Evolutionary conservation across 2,113 vertebrate genomes (phyloP).

Genomic region (Clarias magur): DNA sequence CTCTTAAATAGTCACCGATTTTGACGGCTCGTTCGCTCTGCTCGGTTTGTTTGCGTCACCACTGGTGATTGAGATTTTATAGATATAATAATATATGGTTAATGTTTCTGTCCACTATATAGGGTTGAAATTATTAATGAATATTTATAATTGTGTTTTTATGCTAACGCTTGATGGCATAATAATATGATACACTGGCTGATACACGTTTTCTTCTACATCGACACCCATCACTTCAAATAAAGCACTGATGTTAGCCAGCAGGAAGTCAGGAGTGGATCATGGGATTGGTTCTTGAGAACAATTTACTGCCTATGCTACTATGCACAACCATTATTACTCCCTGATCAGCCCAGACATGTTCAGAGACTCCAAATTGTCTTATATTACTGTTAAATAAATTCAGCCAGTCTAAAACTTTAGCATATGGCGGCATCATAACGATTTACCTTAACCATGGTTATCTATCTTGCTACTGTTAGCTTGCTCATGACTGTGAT

Average conservation of each 20-base stretch:
- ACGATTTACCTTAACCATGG: neutral
- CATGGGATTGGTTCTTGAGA: neutral
- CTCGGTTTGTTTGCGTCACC: constrained; percentile 35
- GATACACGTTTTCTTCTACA: constrained; percentile 37
- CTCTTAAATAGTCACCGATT: neutral
- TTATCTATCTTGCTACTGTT: neutral
- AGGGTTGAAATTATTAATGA: constrained; percentile 65
- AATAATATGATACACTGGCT: constrained; percentile 71
- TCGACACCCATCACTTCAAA: neutral
- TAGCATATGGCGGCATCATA: neutral
- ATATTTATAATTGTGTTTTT: constrained; percentile 61
- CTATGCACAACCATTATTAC: constrained; percentile 27
- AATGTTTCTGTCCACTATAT: constrained; percentile 55
- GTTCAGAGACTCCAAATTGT: neutral
- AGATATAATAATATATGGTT: constrained; percentile 59
- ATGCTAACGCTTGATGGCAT: constrained; percentile 60
- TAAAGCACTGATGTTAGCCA: constrained; percentile 11
- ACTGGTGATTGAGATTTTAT: constrained; percentile 70
- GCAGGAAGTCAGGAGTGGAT: neutral
- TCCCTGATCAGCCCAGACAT: neutral
- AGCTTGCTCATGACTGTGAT: neutral
- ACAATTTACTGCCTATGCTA: neutral
- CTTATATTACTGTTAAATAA: neutral
- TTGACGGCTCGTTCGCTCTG: neutral
- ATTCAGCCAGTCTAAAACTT: neutral